phyloP scores from a whole-genome alignment of 2,888 invertebrate species.

The Agapostemon virescens region DNA sequence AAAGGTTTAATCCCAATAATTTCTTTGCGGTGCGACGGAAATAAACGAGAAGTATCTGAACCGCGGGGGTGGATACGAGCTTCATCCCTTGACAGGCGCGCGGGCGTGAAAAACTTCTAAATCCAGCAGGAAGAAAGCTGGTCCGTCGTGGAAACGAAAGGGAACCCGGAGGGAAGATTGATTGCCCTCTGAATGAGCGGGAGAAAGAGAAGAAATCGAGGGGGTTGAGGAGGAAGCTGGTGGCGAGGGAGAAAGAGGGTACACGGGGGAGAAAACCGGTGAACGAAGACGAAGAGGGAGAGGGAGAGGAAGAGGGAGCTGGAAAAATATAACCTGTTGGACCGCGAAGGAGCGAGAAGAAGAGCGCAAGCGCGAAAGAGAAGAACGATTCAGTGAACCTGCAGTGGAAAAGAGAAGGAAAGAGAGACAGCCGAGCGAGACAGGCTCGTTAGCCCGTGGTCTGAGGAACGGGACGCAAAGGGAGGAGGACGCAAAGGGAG shows the following conservation, averaged over 20 bases:
- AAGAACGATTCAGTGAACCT: slow-evolving; percentile 54
- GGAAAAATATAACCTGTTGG: slow-evolving; percentile 80
- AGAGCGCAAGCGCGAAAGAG: slow-evolving; percentile 59
- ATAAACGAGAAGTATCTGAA: slow-evolving; percentile 15
- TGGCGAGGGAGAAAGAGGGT: slow-evolving; percentile 26
- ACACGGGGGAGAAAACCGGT: slow-evolving; percentile 31
- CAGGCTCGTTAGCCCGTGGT: slow-evolving; percentile 23
- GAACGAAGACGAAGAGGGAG: slow-evolving; percentile 42
- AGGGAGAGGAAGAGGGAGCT: slow-evolving; percentile 50
- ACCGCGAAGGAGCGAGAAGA: slow-evolving; percentile 73
- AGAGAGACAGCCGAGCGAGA: slow-evolving; percentile 31
- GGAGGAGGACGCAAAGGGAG: slow-evolving; percentile 39
- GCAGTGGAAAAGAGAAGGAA: slow-evolving; percentile 49
- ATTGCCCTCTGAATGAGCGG: slow-evolving; percentile 44
- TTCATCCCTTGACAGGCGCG: slow-evolving; percentile 54
- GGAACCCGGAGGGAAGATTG: slow-evolving; percentile 63
- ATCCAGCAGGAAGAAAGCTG: slow-evolving; percentile 56
- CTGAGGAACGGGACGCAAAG: slow-evolving; percentile 21
- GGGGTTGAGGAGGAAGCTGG: background rate
- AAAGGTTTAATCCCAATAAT: slow-evolving; percentile 27
- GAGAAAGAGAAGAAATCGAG: slow-evolving; percentile 36
- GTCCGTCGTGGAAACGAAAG: slow-evolving; percentile 47
- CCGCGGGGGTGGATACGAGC: slow-evolving; percentile 23
- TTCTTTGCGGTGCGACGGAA: slow-evolving; percentile 31
- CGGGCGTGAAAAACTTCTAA: slow-evolving; percentile 64